Evolutionary conservation across 2,113 vertebrate species (phyloP), one percentile per base, ranked within the genome.

Genomic region (Colaptes auratus): DNA sequence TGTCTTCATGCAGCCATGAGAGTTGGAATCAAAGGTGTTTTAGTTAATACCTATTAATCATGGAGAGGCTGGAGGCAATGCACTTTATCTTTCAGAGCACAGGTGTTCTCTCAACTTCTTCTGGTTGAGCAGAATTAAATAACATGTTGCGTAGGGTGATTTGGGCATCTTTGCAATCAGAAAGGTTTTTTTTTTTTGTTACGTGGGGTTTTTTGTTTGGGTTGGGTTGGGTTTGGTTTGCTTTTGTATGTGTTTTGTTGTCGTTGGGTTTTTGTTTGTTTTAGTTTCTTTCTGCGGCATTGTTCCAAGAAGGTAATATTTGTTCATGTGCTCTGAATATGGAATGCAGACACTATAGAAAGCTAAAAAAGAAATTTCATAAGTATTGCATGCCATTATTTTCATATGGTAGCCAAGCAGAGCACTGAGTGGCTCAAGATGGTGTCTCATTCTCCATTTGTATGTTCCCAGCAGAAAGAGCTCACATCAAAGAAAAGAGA

Each of bases 401-500:
- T 56, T 59, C 59, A 33, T 86, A 14, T 36, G 64, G 36, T 35
- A 64, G 61, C 35, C n/a, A 55, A 65, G 53, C 58, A 81, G 53
- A 48, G 48, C 33, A 30, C 50, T 42, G 42, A 80, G 52, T 21
- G 27, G 15, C 58, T 87, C 1, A 3, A 33, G 48, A 13, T 27
- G 12, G 78, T 73, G 36, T 42, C 90, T 97, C 86, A 90, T 91
- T 89, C 63, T 93, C 90, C 48, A 21, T 44, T 96, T 94, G 90
- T 75, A 18, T 91, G 80, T 94, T 93, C 91, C 96, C 90, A 98
- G 97, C 98, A 98, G 97, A 98, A 98, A 95, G 98, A 99, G 61
- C 97, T 98, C 10, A 97, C 96, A 65, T 97, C 98, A 78, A 99
- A 98, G 97, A 99, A 99, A 36, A 98, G 99, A 95, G 99, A 99